These are phyloP conservation scores for Pica pica DNA, from an alignment of 2,113 vertebrate species.

Conservation along the genomic window DNA sequence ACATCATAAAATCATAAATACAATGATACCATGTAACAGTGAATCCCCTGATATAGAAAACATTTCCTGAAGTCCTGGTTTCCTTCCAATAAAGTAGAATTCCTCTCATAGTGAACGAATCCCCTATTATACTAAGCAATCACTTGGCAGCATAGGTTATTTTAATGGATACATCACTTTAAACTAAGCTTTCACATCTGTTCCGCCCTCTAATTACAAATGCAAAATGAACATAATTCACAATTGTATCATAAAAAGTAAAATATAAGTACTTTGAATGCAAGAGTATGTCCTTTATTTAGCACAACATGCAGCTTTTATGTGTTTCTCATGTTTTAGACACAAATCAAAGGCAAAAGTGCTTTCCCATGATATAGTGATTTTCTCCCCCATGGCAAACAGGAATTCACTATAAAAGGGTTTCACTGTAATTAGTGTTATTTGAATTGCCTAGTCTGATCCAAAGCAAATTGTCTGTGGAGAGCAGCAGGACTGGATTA, in stretches of 20 bases:
- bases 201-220: constrained; percentile 71
- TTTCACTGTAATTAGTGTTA: constrained; percentile 81
- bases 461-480: constrained; percentile 88
- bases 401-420: constrained; percentile 65
- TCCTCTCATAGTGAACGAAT: constrained; percentile 37
- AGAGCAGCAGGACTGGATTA: constrained; percentile 86
- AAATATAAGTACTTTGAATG: constrained; percentile 69
- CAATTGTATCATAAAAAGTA: constrained; percentile 66
- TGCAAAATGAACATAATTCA: constrained; percentile 67
- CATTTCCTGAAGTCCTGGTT: constrained; percentile 65
- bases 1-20: constrained; percentile 90
- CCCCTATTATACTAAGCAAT: constrained; percentile 55
- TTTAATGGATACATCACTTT: constrained; percentile 70
- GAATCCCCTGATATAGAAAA: constrained; percentile 71
- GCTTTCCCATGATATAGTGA: constrained; percentile 38
- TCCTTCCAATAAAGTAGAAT: constrained; percentile 63
- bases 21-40: constrained; percentile 71
- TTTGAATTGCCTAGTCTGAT: constrained; percentile 87
- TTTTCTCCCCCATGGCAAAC: constrained; percentile 49
- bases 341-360: constrained; percentile 57
- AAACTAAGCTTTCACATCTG: constrained; percentile 70
- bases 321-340: constrained; percentile 56
- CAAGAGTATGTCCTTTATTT: constrained; percentile 64
- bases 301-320: constrained; percentile 57
- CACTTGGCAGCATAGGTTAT: constrained; percentile 66